Base-by-base conservation (phyloP, 1,140 invertebrate genomes). In the Nephila pilipes region DNA sequence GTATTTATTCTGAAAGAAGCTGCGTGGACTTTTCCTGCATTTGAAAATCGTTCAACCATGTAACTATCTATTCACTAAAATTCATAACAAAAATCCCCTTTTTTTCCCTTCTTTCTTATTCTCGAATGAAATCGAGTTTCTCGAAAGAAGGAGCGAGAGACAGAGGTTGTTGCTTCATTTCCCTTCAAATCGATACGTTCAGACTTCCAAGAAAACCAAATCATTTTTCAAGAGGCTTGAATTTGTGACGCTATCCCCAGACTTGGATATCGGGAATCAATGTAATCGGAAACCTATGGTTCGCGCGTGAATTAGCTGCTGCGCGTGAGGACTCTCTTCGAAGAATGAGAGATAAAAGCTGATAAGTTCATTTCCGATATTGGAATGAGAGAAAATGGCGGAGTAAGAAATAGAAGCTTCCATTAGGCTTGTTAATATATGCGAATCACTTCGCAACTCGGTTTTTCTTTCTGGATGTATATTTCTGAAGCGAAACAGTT, bases 201-300 rank as follows among this genome's bases (percentile, higher is more conserved):
- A 75, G 69, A 5, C 63, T 14, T 25, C 63, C 18, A 25, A 18
- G n/a, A 14, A 29, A 65, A 75, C 29, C 25, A 32, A 75, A 75
- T 75, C 2, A 75, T 75, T 75, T 75, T 36, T 75, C 69, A 32
- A 36, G 32, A 18, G 3, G 16, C 14, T 18, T 1, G 29, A 75
- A 75, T 29, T 14, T 75, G 69, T 32, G 36, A 36, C 69, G 69
- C 14, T 32, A 75, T 75, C 29, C 29, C 18, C 25, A 32, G 12
- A 75, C 32, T 75, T 75, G 16, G 25, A 36, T 75, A 75, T 75
- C 69, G 69, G 14, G 0, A 75, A 75, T 75, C 69, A 29, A 75
- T 75, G 29, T 36, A 60, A 75, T 75, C 69, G 69, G 29, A 75
- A 75, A 75, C 69, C 69, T 75, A 75, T 75, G 29, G 10, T 10